Base-by-base conservation (phyloP, 2,888 invertebrate genomes). In the Junonia oenone region DNA sequence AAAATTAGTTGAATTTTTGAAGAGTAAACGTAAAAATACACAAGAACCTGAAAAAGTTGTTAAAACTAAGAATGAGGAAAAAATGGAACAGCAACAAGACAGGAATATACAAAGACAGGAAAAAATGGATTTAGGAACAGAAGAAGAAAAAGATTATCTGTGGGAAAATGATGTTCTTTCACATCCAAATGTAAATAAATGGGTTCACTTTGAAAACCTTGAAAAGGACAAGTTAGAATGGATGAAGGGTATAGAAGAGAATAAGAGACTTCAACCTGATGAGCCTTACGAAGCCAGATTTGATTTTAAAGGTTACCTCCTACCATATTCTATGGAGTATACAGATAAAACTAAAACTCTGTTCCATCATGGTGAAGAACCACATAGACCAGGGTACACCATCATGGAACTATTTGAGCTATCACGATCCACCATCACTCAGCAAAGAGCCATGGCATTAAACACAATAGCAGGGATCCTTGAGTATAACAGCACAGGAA, bases 361-460 rank as follows among this genome's bases (percentile, higher is more conserved):
- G 13, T 97, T 97, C 80, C 96, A 98, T 78, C 99, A 99, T 81
- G 98, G 98, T 0, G 95, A 97, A 63, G 98, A 99, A 77, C 95
- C 97, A 6, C 95, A 94, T 59, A 91, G 97, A 59, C 96, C 98
- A 1, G 98, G 98, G 0, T 99, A 98, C 78, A 94, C 97, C 0
- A 78, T 99, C 9, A 95, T 95, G 64, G 99, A 99, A 83, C 79
- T 98, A 0, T 94, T 98, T 68, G 94, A 95, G 61, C 83, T 98
- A 1, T 93, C 94, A 29, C 89, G 94, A 70, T 95, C 96, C 0
- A 91, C 94, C 40, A 91, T 96, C n/a, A 91, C 92, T 14, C 97
- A 97, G 70, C 98, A 99, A 81, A 92, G 97, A 68, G 92, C 94
- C 0, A 91, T 96, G 51, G 96, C 97, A 0, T 87, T 98, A 13